Evolutionary conservation across 2,797 vertebrate genomes (phyloP).

Genomic region (Tinamus major): DNA sequence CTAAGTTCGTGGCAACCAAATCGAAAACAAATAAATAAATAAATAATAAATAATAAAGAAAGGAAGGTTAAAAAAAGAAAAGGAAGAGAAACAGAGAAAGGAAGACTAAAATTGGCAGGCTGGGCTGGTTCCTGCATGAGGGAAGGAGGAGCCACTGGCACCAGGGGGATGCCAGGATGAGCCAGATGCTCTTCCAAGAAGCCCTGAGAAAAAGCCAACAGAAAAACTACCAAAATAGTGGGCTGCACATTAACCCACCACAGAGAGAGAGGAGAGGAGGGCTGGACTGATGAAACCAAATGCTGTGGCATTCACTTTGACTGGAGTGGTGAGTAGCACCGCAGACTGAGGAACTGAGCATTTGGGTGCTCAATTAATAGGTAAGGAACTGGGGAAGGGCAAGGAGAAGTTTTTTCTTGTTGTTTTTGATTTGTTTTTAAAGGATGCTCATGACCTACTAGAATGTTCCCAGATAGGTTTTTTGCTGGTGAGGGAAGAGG

Average conservation of each 20-base stretch:
- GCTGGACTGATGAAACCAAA: not conserved
- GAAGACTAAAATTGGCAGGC: not conserved
- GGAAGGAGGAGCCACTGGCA: not conserved
- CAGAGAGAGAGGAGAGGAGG: not conserved
- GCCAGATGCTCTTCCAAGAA: not conserved
- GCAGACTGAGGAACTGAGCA: not conserved
- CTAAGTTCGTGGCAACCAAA: not conserved
- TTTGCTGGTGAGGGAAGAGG: not conserved
- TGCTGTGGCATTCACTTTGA: not conserved
- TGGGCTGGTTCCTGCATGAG: not conserved
- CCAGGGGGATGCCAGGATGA: not conserved
- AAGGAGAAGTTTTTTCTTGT: not conserved
- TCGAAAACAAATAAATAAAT: too few relatives aligned
- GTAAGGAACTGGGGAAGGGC: not conserved
- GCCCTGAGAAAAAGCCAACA: not conserved
- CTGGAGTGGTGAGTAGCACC: not conserved
- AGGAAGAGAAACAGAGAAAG: not conserved
- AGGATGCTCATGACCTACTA: not conserved
- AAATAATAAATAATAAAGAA: too few relatives aligned
- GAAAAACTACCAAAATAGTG: not conserved
- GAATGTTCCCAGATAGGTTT: not conserved
- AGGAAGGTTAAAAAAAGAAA: not conserved
- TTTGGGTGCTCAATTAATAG: not conserved
- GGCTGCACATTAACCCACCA: not conserved
- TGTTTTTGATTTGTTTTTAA: not conserved